Evolutionary conservation across 2,797 vertebrate genomes (phyloP).

Genomic region (Scolopax bukidnonensis): DNA sequence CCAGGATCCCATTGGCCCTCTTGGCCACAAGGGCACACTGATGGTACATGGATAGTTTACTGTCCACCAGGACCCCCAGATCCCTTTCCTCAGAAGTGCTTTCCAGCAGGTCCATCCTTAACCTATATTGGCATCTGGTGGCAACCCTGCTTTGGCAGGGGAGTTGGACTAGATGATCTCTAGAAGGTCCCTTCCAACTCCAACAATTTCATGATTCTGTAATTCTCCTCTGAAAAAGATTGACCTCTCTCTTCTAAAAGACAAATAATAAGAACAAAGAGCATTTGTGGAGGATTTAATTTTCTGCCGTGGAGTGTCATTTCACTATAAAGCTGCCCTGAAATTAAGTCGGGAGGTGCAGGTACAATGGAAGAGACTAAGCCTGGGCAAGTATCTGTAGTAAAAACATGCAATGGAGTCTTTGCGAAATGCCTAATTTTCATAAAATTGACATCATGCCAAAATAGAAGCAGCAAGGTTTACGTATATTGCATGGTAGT

Average conservation of each 20-base stretch:
- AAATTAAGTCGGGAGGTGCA: neutral
- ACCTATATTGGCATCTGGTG: no score
- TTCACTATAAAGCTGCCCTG: neutral
- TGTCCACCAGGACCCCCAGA: no score
- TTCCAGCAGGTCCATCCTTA: no score
- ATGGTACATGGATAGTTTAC: no score
- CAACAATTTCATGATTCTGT: no score
- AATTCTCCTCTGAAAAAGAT: neutral
- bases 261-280: neutral
- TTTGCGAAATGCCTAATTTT: neutral
- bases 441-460: neutral
- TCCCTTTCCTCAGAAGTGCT: no score
- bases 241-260: neutral
- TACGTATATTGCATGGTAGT: rapidly evolving
- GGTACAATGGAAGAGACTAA: neutral
- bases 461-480: neutral
- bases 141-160: no score
- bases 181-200: no score
- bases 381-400: neutral
- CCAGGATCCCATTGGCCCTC: no score
- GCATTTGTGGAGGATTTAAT: neutral
- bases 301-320: neutral
- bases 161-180: no score
- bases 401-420: neutral
- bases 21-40: no score